A percentile compares a stretch with the other conserved stretches of the same genome.
phyloP scores from a whole-genome alignment of 2,113 vertebrate genomes.

The Peromyscus californicus region DNA sequence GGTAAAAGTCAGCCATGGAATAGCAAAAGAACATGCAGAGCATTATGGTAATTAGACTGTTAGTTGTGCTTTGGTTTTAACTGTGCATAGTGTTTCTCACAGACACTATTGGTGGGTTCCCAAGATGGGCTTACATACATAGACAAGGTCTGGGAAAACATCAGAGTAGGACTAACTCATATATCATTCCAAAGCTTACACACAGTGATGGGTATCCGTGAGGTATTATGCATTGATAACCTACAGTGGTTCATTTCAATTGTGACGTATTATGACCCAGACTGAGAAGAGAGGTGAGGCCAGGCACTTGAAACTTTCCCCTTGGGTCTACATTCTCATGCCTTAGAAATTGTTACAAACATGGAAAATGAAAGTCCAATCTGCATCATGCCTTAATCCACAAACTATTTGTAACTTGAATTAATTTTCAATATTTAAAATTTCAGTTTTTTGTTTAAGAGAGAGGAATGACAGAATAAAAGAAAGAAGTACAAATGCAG shows the following conservation, averaged over 20 bases:
- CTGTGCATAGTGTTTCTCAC: neutral
- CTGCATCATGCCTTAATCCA: neutral
- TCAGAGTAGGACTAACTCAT: neutral
- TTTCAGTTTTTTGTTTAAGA: neutral
- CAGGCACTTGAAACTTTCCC: neutral
- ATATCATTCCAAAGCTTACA: neutral
- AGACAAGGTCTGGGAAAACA: neutral
- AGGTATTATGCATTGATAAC: neutral
- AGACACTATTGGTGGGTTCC: neutral
- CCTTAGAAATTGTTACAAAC: neutral
- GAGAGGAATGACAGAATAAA: neutral
- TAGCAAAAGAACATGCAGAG: neutral
- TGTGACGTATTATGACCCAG: neutral
- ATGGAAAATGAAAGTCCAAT: neutral
- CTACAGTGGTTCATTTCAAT: neutral
- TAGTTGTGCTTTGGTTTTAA: neutral
- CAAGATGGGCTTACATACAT: neutral
- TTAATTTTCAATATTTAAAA: constrained; percentile 12
- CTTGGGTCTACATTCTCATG: neutral
- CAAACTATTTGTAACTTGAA: neutral
- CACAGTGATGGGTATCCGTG: neutral
- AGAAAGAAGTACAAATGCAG: neutral
- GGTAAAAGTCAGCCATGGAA: neutral
- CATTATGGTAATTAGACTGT: neutral
- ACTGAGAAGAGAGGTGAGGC: neutral